Percentiles rank a stretch among this genome's conserved stretches.
Conservation (phyloP, 2,888 invertebrate species). For the Acleris holmiana region DNA sequence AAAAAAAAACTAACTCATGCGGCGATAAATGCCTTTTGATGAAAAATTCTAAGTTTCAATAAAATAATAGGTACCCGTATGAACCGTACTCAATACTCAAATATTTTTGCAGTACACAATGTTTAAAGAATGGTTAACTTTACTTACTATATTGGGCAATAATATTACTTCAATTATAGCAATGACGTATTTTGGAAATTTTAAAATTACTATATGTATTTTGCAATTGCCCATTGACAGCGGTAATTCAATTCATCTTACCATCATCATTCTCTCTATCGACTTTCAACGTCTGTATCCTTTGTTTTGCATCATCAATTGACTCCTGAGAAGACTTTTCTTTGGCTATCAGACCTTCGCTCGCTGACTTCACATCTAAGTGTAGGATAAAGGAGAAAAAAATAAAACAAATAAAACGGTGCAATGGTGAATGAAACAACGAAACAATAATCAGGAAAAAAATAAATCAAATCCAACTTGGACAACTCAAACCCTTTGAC, state of each 20-base stretch:
- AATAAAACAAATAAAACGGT: slow-evolving; percentile 7
- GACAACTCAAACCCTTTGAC: not conserved
- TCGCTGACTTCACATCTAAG: slow-evolving; percentile 62
- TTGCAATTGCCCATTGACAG: not conserved
- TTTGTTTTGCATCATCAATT: slow-evolving; percentile 75
- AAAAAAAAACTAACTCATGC: too few relatives aligned
- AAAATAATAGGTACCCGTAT: too few relatives aligned
- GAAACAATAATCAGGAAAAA: slow-evolving; percentile 1
- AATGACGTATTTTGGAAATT: too few relatives aligned
- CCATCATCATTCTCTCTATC: slow-evolving; percentile 79
- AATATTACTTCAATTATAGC: too few relatives aligned
- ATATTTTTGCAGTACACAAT: too few relatives aligned
- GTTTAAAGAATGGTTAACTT: too few relatives aligned
- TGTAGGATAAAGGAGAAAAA: slow-evolving; percentile 28
- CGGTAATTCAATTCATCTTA: slow-evolving; percentile 55
- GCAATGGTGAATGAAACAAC: slow-evolving; percentile 19
- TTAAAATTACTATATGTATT: not conserved
- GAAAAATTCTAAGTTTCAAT: too few relatives aligned
- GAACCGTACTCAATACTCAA: too few relatives aligned
- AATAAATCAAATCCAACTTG: not conserved
- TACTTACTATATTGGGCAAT: too few relatives aligned
- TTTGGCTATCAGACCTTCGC: slow-evolving; percentile 59
- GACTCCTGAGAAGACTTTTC: slow-evolving; percentile 70
- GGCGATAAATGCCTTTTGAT: too few relatives aligned
- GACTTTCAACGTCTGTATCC: slow-evolving; percentile 78